phyloP scores from a whole-genome alignment of 2,888 invertebrate species.

The Dimorphilus gyrociliatus region DNA sequence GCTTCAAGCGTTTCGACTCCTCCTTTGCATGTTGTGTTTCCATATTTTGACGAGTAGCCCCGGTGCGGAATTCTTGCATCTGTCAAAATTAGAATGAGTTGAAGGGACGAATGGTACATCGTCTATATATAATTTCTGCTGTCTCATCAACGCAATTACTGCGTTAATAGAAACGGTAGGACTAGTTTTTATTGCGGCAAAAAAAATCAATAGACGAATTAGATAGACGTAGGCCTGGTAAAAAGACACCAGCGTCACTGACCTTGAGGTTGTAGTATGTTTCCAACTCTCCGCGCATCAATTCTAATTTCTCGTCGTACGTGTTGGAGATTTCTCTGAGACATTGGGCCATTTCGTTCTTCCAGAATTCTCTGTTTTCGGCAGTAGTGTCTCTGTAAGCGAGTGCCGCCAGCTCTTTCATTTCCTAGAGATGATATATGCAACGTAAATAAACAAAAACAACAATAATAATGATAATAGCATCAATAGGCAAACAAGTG shows the following conservation, averaged over 20 bases:
- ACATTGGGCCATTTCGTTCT: conserved; percentile 41
- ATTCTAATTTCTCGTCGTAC: conserved; percentile 39
- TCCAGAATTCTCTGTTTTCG: conserved; percentile 44
- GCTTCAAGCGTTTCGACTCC: conserved; percentile 39
- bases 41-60: conserved; percentile 39
- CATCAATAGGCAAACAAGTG: too few relatives aligned
- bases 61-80: conserved; percentile 42
- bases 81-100: conserved; percentile 8
- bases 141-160: too few relatives aligned
- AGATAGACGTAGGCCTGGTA: background rate
- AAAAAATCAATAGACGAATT: background rate
- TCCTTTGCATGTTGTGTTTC: conserved; percentile 39
- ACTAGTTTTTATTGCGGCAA: background rate
- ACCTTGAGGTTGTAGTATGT: conserved; percentile 43
- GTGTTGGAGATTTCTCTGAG: conserved; percentile 42
- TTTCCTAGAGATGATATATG: conserved; percentile 31
- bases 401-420: conserved; percentile 41
- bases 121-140: too few relatives aligned
- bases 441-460: background rate
- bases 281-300: conserved; percentile 40
- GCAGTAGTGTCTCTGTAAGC: conserved; percentile 41
- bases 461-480: too few relatives aligned
- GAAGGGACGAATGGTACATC: too few relatives aligned
- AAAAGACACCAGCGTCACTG: too few relatives aligned
- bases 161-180: too few relatives aligned